Evolutionary conservation across 2,113 vertebrate genomes (phyloP).

Genomic region (Epinephelus lanceolatus): DNA sequence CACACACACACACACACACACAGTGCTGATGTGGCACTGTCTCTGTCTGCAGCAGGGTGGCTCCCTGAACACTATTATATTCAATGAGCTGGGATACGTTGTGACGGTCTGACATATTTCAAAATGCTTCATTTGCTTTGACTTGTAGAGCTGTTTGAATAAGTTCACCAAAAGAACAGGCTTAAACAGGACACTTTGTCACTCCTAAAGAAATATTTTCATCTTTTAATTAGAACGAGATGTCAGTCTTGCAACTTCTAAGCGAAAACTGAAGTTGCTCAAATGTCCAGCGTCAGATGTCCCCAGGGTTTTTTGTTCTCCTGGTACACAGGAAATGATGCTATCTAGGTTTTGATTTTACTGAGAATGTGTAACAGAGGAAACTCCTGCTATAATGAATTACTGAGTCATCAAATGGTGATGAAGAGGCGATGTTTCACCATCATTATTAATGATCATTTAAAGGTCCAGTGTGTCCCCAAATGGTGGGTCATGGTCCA

Average conservation of each 20-base stretch:
- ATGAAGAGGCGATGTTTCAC: background rate
- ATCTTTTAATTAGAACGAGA: background rate
- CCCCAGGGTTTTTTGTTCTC: background rate
- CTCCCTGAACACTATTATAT: conserved; percentile 52
- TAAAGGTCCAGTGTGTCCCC: too few species aligned
- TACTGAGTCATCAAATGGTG: background rate
- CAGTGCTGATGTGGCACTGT: conserved; percentile 72
- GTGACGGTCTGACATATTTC: conserved; percentile 23
- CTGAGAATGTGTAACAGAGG: background rate
- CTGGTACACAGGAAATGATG: background rate
- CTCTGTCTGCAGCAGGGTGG: conserved; percentile 70
- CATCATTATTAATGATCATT: background rate
- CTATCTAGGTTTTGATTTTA: background rate
- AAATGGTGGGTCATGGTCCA: too few species aligned
- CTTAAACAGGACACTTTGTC: conserved; percentile 3
- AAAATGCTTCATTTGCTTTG: conserved; percentile 53
- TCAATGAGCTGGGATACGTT: conserved; percentile 56
- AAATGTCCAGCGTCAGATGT: background rate
- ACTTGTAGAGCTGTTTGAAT: conserved; percentile 31
- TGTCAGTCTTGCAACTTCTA: background rate
- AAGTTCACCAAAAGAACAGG: conserved; percentile 10
- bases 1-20: conserved; percentile 39
- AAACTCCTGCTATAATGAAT: background rate
- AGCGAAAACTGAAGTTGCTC: background rate
- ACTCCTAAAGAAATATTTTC: background rate